Percentiles rank a stretch among this genome's conserved stretches.
Conservation (phyloP, 2,113 vertebrate genomes). For the Galemys pyrenaicus region DNA sequence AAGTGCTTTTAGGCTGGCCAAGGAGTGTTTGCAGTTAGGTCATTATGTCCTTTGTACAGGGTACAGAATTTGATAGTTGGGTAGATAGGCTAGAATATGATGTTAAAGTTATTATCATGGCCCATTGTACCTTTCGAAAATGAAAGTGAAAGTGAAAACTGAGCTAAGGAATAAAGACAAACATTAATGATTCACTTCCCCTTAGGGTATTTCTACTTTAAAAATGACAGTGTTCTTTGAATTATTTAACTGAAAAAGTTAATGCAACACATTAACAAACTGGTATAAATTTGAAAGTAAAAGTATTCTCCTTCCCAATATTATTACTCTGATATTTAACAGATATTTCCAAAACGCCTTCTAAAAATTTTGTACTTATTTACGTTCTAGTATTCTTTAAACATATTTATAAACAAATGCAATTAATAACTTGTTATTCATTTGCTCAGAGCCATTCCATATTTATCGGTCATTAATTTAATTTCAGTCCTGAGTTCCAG, state of each 20-base stretch:
- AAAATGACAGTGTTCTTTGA: slow-evolving; percentile 14
- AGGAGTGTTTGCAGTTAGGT: background rate
- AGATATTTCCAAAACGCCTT: slow-evolving; percentile 34
- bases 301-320: background rate
- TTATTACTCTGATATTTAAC: slow-evolving; percentile 43
- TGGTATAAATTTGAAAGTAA: background rate
- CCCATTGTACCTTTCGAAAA: slow-evolving; percentile 63
- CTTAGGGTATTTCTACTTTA: background rate
- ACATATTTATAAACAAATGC: slow-evolving; percentile 37
- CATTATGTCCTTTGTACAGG: background rate
- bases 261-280: slow-evolving; percentile 14
- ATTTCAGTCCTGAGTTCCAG: slow-evolving; percentile 25
- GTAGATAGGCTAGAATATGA: background rate
- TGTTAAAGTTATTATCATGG: background rate
- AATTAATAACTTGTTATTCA: slow-evolving; percentile 25
- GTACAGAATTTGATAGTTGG: background rate
- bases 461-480: slow-evolving; percentile 50
- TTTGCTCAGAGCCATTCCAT: slow-evolving; percentile 26
- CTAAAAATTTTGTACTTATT: slow-evolving; percentile 34
- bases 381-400: background rate
- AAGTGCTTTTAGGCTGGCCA: slow-evolving; percentile 68
- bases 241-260: slow-evolving; percentile 38
- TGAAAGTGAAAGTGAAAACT: slow-evolving; percentile 66
- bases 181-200: background rate
- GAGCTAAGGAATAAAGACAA: background rate